These are phyloP conservation scores for Colaptes auratus DNA, from an alignment of 2,113 vertebrate species.

Conservation along the genomic window DNA sequence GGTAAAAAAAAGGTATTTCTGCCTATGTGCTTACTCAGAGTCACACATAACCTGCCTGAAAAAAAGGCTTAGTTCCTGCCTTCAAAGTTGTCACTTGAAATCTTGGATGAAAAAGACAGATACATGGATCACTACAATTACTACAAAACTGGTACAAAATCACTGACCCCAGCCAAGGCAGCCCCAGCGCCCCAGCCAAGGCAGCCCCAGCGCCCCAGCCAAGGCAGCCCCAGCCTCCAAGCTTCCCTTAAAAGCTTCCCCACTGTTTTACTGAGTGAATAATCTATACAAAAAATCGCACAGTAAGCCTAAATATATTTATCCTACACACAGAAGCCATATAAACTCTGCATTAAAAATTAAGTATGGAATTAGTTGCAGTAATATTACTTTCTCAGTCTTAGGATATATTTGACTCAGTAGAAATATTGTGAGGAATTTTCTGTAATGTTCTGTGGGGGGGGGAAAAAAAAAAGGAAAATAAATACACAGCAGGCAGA, in stretches of 20 bases:
- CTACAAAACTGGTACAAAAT: neutral
- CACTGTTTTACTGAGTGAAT: neutral
- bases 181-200: no score
- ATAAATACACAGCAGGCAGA: neutral
- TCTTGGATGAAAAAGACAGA: neutral
- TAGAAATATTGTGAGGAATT: neutral
- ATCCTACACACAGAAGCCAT: neutral
- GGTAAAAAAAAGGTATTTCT: neutral
- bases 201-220: no score
- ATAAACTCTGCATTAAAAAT: neutral
- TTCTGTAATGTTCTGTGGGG: neutral
- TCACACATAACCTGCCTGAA: neutral
- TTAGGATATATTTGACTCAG: neutral
- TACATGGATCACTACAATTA: neutral
- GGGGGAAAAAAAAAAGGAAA: neutral
- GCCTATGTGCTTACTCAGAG: neutral
- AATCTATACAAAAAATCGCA: neutral
- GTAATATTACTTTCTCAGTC: neutral
- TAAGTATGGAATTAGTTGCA: neutral
- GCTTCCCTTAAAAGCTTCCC: neutral
- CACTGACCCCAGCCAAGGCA: no score
- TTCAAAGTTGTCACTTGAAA: neutral
- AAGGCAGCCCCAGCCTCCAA: no score
- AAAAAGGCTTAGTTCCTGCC: neutral
- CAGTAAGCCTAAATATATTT: neutral